These are phyloP conservation scores for Serilophus lunatus DNA, from an alignment of 2,113 vertebrate species.

Conservation along the genomic window DNA sequence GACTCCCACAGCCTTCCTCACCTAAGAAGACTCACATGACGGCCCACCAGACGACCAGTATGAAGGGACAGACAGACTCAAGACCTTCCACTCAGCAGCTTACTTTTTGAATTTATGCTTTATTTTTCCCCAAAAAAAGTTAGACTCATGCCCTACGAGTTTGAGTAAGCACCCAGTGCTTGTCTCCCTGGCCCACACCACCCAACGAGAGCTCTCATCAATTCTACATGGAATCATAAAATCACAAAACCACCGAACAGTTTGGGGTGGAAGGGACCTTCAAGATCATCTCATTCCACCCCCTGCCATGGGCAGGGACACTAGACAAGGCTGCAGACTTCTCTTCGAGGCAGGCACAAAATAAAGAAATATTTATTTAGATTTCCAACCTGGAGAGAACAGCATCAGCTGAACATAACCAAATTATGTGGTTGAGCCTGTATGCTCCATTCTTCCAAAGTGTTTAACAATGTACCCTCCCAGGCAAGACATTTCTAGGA, in stretches of 20 bases:
- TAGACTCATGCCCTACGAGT: neutral
- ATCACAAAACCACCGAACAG: neutral
- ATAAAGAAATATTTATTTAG: neutral
- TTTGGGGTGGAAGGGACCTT: neutral
- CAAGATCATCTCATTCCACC: neutral
- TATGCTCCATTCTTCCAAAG: neutral
- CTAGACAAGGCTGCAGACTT: neutral
- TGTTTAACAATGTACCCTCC: neutral
- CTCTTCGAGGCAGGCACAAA: neutral
- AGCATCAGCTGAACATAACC: neutral
- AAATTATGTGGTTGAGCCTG: neutral
- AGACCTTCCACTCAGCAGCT: neutral
- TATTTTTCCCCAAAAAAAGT: neutral
- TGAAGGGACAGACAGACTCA: neutral
- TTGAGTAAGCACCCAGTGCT: neutral
- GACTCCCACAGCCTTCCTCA: neutral
- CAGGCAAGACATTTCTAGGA: neutral
- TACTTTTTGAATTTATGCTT: neutral
- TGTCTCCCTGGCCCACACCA: neutral
- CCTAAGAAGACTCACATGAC: neutral
- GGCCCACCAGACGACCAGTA: neutral
- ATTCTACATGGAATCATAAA: neutral
- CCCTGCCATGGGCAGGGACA: neutral
- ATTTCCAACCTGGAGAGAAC: neutral
- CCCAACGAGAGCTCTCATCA: neutral